Conservation (phyloP, 1,140 invertebrate genomes). For the Phortica variegata region DNA sequence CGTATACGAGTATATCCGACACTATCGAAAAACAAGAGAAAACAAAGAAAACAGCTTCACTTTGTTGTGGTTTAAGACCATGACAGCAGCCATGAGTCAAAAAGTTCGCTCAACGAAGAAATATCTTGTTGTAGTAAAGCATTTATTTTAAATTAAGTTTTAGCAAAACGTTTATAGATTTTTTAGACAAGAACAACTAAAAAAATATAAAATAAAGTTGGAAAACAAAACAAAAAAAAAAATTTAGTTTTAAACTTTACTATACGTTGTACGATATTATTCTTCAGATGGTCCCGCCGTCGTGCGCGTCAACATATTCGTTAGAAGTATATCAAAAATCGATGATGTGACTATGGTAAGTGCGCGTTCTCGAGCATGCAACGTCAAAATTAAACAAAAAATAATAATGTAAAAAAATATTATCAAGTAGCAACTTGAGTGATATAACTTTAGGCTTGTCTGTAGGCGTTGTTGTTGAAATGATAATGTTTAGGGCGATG, state of each 20-base stretch:
- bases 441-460: too few relatives aligned
- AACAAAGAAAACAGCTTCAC: too few relatives aligned
- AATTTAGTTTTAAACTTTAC: too few relatives aligned
- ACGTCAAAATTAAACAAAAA: conserved; percentile 17
- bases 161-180: too few relatives aligned
- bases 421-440: background rate
- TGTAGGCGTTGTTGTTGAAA: too few relatives aligned
- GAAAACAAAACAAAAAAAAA: background rate
- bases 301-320: conserved; percentile 94
- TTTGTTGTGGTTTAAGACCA: conserved; percentile 2
- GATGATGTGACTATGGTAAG: conserved; percentile 98
- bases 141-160: too few relatives aligned
- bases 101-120: too few relatives aligned
- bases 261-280: too few relatives aligned
- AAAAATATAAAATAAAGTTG: too few relatives aligned
- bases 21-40: conserved; percentile 10
- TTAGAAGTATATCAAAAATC: conserved; percentile 97
- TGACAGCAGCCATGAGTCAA: background rate
- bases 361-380: conserved; percentile 50
- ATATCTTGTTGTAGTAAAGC: too few relatives aligned
- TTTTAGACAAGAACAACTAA: too few relatives aligned
- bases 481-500: too few relatives aligned
- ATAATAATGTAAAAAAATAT: conserved; percentile 14
- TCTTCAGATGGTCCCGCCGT: conserved; percentile 82
- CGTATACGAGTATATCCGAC: background rate